phyloP scores from a whole-genome alignment of 2,888 invertebrate species.

The Campopleginae sp. region DNA sequence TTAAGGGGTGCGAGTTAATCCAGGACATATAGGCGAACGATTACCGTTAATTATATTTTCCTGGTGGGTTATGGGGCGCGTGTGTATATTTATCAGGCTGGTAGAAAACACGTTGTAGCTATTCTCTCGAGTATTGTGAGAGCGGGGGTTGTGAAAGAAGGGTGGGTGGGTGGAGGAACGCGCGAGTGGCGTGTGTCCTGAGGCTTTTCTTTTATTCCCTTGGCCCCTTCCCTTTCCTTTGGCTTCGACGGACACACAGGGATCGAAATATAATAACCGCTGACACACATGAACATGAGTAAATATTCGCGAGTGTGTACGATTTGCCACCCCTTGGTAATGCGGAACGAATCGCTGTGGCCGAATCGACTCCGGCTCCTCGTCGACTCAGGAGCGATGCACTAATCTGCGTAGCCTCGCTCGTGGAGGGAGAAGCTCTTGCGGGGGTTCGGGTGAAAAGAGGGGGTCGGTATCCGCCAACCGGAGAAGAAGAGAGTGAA shows the following conservation, averaged over 20 bases:
- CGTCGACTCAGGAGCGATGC: constrained; percentile 19
- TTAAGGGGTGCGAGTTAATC: constrained; percentile 73
- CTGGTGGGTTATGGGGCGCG: constrained; percentile 71
- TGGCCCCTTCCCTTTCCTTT: constrained; percentile 4
- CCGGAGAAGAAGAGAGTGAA: constrained; percentile 57
- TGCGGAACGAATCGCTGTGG: constrained; percentile 40
- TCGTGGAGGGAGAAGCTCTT: constrained; percentile 65
- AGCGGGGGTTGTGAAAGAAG: constrained; percentile 38
- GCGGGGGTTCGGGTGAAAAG: constrained; percentile 70
- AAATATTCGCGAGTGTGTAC: constrained; percentile 28
- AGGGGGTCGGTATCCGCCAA: constrained; percentile 59
- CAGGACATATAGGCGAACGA: constrained; percentile 83
- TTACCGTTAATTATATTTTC: constrained; percentile 84
- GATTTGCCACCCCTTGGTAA: background rate
- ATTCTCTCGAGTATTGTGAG: constrained; percentile 51
- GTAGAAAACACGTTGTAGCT: constrained; percentile 53
- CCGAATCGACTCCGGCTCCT: constrained; percentile 51
- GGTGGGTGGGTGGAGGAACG: constrained; percentile 33
- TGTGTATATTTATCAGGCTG: constrained; percentile 70
- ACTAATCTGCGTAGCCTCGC: constrained; percentile 59
- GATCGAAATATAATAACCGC: constrained; percentile 50
- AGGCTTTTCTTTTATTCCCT: constrained; percentile 26
- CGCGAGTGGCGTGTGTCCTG: constrained; percentile 60
- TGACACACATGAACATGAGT: constrained; percentile 30
- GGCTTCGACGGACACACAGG: constrained; percentile 53